Conservation (phyloP, 2,797 vertebrate species). For the Podargus strigoides region DNA sequence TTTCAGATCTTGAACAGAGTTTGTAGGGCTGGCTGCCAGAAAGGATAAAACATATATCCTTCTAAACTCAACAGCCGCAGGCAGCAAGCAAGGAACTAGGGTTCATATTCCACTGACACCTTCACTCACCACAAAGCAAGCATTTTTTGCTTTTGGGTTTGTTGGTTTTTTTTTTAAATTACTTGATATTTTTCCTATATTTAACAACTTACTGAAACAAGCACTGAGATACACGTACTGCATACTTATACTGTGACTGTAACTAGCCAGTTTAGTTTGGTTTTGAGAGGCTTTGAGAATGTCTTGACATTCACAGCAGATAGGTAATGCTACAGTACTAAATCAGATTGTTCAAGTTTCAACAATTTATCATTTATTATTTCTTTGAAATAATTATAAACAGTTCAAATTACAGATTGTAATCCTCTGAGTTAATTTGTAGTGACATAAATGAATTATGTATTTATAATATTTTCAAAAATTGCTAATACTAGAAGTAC, state of each 20-base stretch:
- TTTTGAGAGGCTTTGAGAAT: neutral
- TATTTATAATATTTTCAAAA: neutral
- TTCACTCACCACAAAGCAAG: neutral
- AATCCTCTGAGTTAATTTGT: neutral
- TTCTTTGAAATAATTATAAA: neutral
- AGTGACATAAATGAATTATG: neutral
- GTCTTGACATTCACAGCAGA: neutral
- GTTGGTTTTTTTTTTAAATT: neutral
- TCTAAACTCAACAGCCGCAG: neutral
- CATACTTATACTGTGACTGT: neutral
- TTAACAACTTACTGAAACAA: neutral
- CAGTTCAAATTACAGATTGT: neutral
- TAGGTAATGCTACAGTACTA: neutral
- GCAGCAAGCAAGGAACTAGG: neutral
- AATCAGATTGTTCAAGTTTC: neutral
- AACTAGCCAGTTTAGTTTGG: neutral
- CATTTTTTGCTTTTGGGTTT: neutral
- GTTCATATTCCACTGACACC: neutral
- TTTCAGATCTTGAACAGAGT: constrained; percentile 25
- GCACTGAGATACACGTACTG: neutral
- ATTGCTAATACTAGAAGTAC: neutral
- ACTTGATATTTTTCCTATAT: neutral
- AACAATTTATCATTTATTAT: neutral
- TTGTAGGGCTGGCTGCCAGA: constrained; percentile 31
- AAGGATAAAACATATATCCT: neutral